A percentile compares a stretch with the other conserved stretches of the same genome.
These are phyloP conservation scores for Laupala kohalensis DNA, from an alignment of 1,140 invertebrate species.

Conservation along the genomic window DNA sequence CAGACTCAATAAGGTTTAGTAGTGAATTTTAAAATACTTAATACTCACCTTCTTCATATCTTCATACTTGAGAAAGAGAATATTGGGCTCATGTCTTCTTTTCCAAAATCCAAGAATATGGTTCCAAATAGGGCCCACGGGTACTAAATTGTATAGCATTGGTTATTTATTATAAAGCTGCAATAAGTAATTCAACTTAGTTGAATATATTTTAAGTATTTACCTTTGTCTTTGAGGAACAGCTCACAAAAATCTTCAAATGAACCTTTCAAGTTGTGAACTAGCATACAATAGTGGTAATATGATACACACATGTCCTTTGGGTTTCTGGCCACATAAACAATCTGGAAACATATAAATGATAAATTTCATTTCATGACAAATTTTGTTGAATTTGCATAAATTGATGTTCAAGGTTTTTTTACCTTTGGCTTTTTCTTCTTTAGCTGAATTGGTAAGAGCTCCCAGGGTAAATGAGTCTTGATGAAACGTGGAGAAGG, in stretches of 20 bases:
- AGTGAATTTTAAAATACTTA: background rate
- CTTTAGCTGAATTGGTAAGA: slow-evolving; percentile 52
- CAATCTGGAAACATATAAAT: slow-evolving; percentile 41
- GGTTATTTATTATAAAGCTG: background rate
- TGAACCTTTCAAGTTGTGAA: slow-evolving; percentile 52
- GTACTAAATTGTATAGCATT: slow-evolving; percentile 24
- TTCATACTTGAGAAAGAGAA: slow-evolving; percentile 73
- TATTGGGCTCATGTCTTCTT: slow-evolving; percentile 53
- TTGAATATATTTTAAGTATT: background rate
- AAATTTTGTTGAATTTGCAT: background rate
- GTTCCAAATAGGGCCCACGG: slow-evolving; percentile 54
- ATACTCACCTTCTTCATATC: slow-evolving; percentile 56
- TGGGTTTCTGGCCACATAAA: slow-evolving; percentile 83
- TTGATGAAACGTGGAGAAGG: slow-evolving; percentile 60
- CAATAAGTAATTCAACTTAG: background rate
- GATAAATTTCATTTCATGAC: background rate
- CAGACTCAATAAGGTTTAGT: background rate
- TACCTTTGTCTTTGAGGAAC: slow-evolving; percentile 53
- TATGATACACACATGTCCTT: slow-evolving; percentile 89
- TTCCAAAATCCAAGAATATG: slow-evolving; percentile 62
- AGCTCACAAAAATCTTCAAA: slow-evolving; percentile 74
- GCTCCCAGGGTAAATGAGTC: slow-evolving; percentile 62
- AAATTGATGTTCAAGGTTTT: background rate
- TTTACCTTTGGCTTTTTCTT: slow-evolving; percentile 56
- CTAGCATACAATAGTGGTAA: slow-evolving; percentile 67